Evolutionary conservation across 2,797 vertebrate genomes (phyloP).

Genomic region (Cephalopachus bancanus): DNA sequence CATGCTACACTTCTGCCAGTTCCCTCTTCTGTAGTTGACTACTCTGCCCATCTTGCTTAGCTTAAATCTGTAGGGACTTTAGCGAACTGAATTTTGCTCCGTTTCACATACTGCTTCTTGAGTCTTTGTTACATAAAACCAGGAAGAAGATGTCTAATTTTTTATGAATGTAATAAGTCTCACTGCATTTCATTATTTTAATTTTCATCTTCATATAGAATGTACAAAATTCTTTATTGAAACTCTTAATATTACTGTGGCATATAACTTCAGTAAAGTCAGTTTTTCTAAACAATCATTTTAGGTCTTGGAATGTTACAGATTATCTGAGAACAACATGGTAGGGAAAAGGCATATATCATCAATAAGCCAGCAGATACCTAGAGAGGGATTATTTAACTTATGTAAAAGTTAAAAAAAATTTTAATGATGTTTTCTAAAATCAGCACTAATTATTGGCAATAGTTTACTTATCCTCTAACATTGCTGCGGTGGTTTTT

Average conservation of each 20-base stretch:
- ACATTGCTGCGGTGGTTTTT: neutral
- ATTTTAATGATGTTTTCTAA: neutral
- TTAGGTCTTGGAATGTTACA: constrained; percentile 17
- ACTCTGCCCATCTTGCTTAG: neutral
- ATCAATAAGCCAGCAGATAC: neutral
- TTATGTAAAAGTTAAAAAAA: neutral
- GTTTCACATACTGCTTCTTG: neutral
- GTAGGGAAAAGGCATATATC: neutral
- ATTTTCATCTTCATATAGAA: constrained; percentile 43
- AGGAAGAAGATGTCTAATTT: neutral
- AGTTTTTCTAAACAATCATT: constrained; percentile 24
- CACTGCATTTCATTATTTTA: constrained; percentile 30
- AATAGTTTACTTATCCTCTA: neutral
- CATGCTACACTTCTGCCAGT: neutral
- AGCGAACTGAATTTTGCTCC: neutral
- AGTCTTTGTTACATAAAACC: constrained; percentile 50
- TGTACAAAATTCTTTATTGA: constrained; percentile 5
- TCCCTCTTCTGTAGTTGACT: neutral
- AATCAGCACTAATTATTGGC: constrained; percentile 6
- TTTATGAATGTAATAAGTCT: constrained; percentile 18
- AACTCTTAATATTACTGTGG: constrained; percentile 2
- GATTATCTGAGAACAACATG: constrained; percentile 2
- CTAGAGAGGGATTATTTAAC: neutral
- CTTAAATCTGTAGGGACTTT: constrained; percentile 28
- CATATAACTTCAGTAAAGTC: neutral